phyloP scores from a whole-genome alignment of 1,140 invertebrate genomes.

The Luehdorfia chinensis region DNA sequence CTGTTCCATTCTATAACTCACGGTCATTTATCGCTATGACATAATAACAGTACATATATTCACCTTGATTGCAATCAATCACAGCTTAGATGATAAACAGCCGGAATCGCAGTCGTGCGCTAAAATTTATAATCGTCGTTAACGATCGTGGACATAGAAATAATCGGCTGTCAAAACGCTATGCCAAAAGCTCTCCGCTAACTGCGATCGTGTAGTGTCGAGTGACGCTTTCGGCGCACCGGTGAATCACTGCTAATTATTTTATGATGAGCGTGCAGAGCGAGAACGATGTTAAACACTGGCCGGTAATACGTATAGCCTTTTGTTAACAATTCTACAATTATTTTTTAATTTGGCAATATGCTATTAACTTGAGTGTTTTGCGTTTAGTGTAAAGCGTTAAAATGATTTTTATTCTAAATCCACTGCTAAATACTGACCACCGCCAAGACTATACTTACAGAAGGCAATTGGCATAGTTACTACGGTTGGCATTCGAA shows the following conservation, averaged over 20 bases:
- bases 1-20: not conserved
- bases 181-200: conserved; percentile 62
- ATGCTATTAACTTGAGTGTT: no score
- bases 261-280: conserved; percentile 45
- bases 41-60: conserved; percentile 15
- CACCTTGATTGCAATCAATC: conserved; percentile 22
- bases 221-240: conserved; percentile 49
- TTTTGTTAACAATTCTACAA: not conserved
- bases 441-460: no score
- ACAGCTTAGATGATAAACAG: conserved; percentile 28
- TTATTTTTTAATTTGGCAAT: no score
- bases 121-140: conserved; percentile 53
- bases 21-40: not conserved
- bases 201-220: conserved; percentile 36
- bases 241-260: conserved; percentile 71
- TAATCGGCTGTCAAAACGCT: conserved; percentile 67
- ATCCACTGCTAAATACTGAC: no score
- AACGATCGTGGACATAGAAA: conserved; percentile 61
- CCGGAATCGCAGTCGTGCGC: conserved; percentile 40
- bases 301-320: not conserved
- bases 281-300: conserved; percentile 35
- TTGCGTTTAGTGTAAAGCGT: no score
- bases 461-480: no score
- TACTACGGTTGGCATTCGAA: no score
- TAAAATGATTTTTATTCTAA: no score